A percentile compares a stretch with the other conserved stretches of the same genome.
Evolutionary conservation across 2,113 vertebrate species (phyloP).

Genomic region (Nipponia nippon): DNA sequence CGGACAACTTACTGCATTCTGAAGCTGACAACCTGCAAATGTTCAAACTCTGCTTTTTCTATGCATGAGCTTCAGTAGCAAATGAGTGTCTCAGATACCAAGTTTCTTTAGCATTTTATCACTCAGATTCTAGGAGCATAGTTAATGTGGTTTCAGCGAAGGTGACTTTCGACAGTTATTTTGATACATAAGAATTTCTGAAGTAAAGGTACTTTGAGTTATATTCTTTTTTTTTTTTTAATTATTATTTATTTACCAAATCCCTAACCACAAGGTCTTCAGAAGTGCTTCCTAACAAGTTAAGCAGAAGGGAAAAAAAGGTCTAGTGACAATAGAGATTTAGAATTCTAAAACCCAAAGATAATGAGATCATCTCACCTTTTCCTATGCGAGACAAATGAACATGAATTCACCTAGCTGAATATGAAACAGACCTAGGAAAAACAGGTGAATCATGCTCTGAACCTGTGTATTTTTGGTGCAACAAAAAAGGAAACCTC

Average conservation of each 20-base stretch:
- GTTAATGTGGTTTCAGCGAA: not conserved
- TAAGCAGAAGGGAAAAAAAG: not conserved
- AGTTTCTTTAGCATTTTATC: not conserved
- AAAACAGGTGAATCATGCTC: not conserved
- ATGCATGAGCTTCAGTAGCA: not conserved
- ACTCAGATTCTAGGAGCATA: not conserved
- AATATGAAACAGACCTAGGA: not conserved
- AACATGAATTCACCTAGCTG: not conserved
- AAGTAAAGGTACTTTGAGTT: not conserved
- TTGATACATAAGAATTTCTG: not conserved
- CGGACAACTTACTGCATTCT: not conserved
- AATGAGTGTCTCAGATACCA: not conserved
- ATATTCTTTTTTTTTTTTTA: not conserved
- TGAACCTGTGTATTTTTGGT: not conserved
- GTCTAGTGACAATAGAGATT: not conserved
- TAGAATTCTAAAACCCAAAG: not conserved
- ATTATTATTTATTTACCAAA: not conserved
- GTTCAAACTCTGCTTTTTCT: not conserved
- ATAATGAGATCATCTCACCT: not conserved
- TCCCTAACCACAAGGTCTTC: not conserved
- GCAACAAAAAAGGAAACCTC: not conserved
- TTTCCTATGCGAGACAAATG: not conserved
- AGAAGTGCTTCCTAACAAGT: not conserved
- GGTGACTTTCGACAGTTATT: not conserved
- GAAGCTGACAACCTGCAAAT: not conserved